These are phyloP conservation scores for sheep (Ovis aries) DNA, from an alignment of 2,113 vertebrate species.

Conservation along the genomic window DNA sequence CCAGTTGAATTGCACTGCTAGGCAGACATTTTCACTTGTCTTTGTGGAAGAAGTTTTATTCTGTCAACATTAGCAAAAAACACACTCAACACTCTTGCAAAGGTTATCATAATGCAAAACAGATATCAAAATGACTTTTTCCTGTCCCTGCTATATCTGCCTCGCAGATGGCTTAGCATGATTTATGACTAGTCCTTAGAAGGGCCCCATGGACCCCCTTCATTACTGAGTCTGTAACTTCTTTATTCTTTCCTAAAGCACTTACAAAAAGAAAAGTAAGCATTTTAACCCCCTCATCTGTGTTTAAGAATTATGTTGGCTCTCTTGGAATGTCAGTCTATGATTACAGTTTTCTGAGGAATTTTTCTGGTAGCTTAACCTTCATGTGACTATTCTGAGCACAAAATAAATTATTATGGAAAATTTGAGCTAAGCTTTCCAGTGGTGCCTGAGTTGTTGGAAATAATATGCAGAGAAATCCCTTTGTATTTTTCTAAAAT, in stretches of 20 bases:
- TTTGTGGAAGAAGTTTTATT: slow-evolving; percentile 27
- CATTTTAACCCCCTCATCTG: slow-evolving; percentile 1
- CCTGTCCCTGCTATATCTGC: slow-evolving; percentile 32
- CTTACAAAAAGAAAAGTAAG: slow-evolving; percentile 43
- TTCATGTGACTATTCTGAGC: slow-evolving; percentile 24
- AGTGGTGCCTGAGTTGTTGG: not conserved
- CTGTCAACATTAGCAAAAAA: slow-evolving; percentile 61
- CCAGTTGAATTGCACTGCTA: not conserved
- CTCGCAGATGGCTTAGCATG: slow-evolving; percentile 37
- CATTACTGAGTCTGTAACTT: slow-evolving; percentile 14
- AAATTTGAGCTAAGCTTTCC: not conserved
- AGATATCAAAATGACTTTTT: slow-evolving; percentile 43
- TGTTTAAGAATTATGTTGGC: not conserved
- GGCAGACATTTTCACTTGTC: not conserved
- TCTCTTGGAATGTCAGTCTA: not conserved
- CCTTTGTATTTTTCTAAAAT: not conserved
- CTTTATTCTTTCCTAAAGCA: slow-evolving; percentile 34
- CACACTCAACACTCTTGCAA: slow-evolving; percentile 28
- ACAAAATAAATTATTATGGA: slow-evolving; percentile 24
- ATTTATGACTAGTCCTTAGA: slow-evolving; percentile 41
- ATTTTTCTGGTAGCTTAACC: slow-evolving; percentile 30
- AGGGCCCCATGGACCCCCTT: slow-evolving; percentile 27
- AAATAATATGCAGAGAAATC: not conserved
- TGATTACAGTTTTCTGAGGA: slow-evolving; percentile 18
- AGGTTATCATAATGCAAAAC: slow-evolving; percentile 54